Conservation (phyloP, 2,797 vertebrate genomes). For the Sphaeramia orbicularis region DNA sequence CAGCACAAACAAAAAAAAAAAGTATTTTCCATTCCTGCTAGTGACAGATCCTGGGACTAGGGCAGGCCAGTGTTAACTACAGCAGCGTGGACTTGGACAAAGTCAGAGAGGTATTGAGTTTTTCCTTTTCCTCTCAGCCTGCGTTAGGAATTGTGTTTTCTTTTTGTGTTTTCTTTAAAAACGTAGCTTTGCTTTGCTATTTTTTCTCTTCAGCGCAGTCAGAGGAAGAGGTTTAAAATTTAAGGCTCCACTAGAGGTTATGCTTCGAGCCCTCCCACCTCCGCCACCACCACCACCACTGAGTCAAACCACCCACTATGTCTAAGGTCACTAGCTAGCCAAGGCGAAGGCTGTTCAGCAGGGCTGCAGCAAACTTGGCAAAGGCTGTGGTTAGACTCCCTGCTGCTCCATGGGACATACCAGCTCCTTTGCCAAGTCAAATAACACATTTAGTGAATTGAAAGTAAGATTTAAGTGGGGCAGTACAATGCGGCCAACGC, state of each 20-base stretch:
- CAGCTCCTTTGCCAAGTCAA: constrained; percentile 95
- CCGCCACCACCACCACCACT: constrained; percentile 51
- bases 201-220: constrained; percentile 58
- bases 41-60: constrained; percentile 34
- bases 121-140: constrained; percentile 22
- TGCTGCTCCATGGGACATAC: constrained; percentile 92
- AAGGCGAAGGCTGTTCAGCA: constrained; percentile 90
- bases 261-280: constrained; percentile 74
- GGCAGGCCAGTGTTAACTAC: constrained; percentile 44
- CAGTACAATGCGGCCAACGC: constrained; percentile 89
- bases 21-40: constrained; percentile 69
- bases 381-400: constrained; percentile 91
- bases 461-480: constrained; percentile 96
- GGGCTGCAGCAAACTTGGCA: constrained; percentile 91
- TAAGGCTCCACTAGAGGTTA: constrained; percentile 89
- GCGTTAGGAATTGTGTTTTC: neutral
- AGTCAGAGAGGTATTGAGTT: constrained; percentile 6
- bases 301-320: constrained; percentile 93
- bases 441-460: constrained; percentile 97
- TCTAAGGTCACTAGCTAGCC: constrained; percentile 91
- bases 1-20: constrained; percentile 47
- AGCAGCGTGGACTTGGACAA: constrained; percentile 15
- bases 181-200: neutral
- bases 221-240: constrained; percentile 87
- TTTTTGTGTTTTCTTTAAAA: neutral